Percentiles rank a stretch among this genome's conserved stretches.
These are phyloP conservation scores for Steatornis caripensis DNA, from an alignment of 2,113 vertebrate species.

Conservation along the genomic window DNA sequence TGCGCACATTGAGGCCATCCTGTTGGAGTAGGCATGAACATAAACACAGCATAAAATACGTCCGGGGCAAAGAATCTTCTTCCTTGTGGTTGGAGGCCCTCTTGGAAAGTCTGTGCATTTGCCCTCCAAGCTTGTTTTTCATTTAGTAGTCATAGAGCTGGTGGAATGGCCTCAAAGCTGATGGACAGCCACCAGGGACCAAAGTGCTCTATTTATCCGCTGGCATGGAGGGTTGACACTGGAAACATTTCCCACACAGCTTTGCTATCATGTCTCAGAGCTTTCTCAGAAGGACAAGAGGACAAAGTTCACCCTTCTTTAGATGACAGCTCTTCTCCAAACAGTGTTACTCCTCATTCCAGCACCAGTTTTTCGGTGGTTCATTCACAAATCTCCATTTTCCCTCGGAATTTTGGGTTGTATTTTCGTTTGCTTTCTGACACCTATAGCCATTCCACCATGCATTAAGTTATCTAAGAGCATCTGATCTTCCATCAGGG, in stretches of 20 bases:
- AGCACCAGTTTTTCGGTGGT: background rate
- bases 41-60: background rate
- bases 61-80: background rate
- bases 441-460: background rate
- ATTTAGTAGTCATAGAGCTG: background rate
- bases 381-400: background rate
- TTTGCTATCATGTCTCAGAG: background rate
- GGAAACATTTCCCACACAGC: background rate
- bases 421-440: background rate
- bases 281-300: background rate
- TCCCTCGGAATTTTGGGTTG: background rate
- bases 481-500: background rate
- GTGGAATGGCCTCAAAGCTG: background rate
- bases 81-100: too few relatives aligned
- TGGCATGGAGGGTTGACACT: background rate
- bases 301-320: rapidly evolving
- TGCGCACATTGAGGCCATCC: rapidly evolving
- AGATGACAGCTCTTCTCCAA: background rate
- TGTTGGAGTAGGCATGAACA: rapidly evolving
- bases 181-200: background rate
- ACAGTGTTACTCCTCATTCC: background rate
- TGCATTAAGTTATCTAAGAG: background rate
- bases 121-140: background rate
- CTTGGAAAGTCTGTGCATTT: background rate
- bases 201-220: background rate